Evolutionary conservation across 1,140 invertebrate species (phyloP), one percentile per base, ranked within the genome.

Genomic region (Drosophila simulans): DNA sequence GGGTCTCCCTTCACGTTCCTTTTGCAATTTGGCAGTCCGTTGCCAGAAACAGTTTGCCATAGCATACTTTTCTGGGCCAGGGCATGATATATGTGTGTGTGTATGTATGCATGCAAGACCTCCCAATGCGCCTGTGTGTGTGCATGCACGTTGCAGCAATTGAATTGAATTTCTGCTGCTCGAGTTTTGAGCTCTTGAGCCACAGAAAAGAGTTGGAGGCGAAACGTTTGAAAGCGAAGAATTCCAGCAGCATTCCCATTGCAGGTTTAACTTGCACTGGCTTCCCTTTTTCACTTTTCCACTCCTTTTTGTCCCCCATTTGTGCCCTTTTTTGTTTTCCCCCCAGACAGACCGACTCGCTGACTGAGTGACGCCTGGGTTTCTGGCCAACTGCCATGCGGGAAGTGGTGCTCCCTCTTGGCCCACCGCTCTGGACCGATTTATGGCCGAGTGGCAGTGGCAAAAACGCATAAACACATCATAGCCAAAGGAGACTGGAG

Each of bases 51-150:
- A 53, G 66, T 62, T 62, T 79, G 65, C 60, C 68, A 66, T 84
- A 80, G 84, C 84, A 89, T 89, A 88, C 84, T 84, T 88, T 88
- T 89, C 76, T 83, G 84, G 71, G 83, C 76, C 80, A 88, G 46
- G 43, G n/a, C 73, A 70, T 69, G 74, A 78, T 77, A 77, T 77
- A 77, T 77, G 59, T 20, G 66, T 49, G 22, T 37, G 65, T 70
- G 59, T 37, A 37, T 13, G 37, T 39, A 37, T 71, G 65, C 40
- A 69, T 62, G 31, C 39, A 53, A 22, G 20, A 39, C 53, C 34
- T 25, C 12, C 5, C 12, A n/a, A 17, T 31, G 43, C 34, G 8
- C n/a, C 5, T 56, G 53, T 54, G n/a, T 60, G 40, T 48, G 51
- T 62, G 57, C 42, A 59, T 69, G 69, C 70, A 81, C 74, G 78